A percentile compares a stretch with the other conserved stretches of the same genome.
These are phyloP conservation scores for Zaprionus davidi DNA, from an alignment of 1,140 invertebrate species.

Conservation along the genomic window DNA sequence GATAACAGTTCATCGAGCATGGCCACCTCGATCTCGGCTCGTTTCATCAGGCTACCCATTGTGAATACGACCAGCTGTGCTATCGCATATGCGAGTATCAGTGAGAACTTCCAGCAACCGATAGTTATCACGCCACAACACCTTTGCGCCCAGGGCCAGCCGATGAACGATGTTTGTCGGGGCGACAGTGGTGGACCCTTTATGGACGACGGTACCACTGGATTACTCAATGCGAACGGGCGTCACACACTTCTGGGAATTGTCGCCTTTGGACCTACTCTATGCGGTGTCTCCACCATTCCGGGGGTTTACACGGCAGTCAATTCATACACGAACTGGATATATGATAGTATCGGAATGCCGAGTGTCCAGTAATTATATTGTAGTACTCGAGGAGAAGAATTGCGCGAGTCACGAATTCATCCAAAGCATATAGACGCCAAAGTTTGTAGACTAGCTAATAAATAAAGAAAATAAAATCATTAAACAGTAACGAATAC, in stretches of 20 bases:
- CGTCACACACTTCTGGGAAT: conserved; percentile 87
- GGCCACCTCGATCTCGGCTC: conserved; percentile 21
- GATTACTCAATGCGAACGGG: conserved; percentile 65
- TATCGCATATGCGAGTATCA: conserved; percentile 77
- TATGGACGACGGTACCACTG: conserved; percentile 85
- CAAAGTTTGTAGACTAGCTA: conserved; percentile 54
- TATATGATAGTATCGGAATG: conserved; percentile 65
- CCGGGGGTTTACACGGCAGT: conserved; percentile 87
- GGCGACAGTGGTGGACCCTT: conserved; percentile 89
- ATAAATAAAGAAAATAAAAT: conserved; percentile 19
- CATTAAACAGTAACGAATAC: too few relatives aligned
- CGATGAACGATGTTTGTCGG: conserved; percentile 83
- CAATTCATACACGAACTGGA: conserved; percentile 85
- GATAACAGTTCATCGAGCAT: conserved; percentile 12
- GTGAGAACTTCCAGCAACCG: conserved; percentile 82
- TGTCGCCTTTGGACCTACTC: conserved; percentile 88
- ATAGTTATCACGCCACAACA: conserved; percentile 84
- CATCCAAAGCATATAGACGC: conserved; percentile 61
- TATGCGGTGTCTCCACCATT: conserved; percentile 85
- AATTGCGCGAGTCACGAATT: background rate
- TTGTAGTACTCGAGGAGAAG: background rate
- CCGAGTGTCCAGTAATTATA: conserved; percentile 2
- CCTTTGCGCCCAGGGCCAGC: conserved; percentile 85
- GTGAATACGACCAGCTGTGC: conserved; percentile 81
- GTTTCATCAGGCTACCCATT: conserved; percentile 84